phyloP scores from a whole-genome alignment of 2,797 vertebrate species.

The Graptemys geographica region DNA sequence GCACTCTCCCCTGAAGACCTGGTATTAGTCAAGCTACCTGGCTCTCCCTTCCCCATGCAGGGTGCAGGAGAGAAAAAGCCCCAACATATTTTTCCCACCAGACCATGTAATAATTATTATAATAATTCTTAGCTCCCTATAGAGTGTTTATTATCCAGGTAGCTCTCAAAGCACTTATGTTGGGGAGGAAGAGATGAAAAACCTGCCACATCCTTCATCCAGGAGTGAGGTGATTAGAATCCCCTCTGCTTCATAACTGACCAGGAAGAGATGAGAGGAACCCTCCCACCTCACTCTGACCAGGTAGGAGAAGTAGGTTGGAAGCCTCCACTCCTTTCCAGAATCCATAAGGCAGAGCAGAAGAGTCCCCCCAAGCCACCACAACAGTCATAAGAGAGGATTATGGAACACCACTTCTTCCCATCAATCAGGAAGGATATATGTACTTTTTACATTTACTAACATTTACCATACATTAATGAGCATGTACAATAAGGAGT shows the following conservation, averaged over 20 bases:
- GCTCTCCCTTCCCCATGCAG: background rate
- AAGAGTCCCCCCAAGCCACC: background rate
- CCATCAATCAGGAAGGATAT: background rate
- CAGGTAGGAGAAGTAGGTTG: background rate
- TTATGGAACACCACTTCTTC: background rate
- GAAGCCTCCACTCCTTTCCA: background rate
- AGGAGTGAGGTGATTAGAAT: background rate
- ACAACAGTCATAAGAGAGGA: background rate
- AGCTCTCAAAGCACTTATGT: background rate
- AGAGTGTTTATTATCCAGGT: background rate
- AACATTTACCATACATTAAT: background rate
- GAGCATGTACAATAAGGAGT: background rate
- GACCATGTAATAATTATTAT: background rate
- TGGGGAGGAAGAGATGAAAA: background rate
- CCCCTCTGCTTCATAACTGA: background rate
- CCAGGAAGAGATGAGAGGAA: background rate
- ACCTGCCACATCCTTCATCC: background rate
- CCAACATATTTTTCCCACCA: background rate
- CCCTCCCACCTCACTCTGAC: background rate
- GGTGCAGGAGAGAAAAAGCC: background rate
- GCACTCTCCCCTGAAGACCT: conserved; percentile 1
- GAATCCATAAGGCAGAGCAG: background rate
- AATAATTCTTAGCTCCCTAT: background rate
- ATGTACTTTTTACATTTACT: background rate
- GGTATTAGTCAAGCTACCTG: background rate